Conservation (phyloP, 1,140 invertebrate species). For the Venturia canescens region DNA sequence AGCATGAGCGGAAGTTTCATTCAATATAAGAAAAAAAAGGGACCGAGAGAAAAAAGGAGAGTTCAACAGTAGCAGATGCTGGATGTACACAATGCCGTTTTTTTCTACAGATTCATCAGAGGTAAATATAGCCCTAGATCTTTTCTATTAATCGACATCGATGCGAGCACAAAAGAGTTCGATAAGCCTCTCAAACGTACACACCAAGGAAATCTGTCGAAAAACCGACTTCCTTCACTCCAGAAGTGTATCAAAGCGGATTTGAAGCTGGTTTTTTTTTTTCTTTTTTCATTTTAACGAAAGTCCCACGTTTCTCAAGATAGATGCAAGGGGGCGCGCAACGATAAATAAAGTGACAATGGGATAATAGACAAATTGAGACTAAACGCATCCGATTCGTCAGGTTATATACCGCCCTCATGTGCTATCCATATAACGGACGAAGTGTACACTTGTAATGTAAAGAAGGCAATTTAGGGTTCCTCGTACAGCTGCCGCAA, state of each 20-base stretch:
- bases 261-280: background rate
- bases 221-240: background rate
- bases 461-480: slow-evolving; percentile 11
- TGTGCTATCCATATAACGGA: background rate
- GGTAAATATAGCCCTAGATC: background rate
- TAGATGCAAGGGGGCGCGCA: slow-evolving; percentile 52
- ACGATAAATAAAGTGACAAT: slow-evolving; percentile 72
- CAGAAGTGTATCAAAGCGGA: background rate
- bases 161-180: background rate
- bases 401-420: slow-evolving; percentile 48
- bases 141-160: slow-evolving; percentile 1
- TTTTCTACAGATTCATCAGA: background rate
- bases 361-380: slow-evolving; percentile 74
- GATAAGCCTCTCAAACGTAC: background rate
- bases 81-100: background rate
- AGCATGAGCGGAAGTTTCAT: slow-evolving; percentile 4
- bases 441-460: slow-evolving; percentile 5
- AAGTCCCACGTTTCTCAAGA: slow-evolving; percentile 58
- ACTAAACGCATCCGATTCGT: slow-evolving; percentile 72
- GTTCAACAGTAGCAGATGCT: slow-evolving; percentile 29
- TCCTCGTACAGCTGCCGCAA: slow-evolving; percentile 33
- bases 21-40: slow-evolving; percentile 19
- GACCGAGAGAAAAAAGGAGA: background rate
- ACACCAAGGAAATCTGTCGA: background rate
- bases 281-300: slow-evolving; percentile 31